Evolutionary conservation across 2,888 invertebrate genomes (phyloP).

Genomic region (Scaeva pyrastri): DNA sequence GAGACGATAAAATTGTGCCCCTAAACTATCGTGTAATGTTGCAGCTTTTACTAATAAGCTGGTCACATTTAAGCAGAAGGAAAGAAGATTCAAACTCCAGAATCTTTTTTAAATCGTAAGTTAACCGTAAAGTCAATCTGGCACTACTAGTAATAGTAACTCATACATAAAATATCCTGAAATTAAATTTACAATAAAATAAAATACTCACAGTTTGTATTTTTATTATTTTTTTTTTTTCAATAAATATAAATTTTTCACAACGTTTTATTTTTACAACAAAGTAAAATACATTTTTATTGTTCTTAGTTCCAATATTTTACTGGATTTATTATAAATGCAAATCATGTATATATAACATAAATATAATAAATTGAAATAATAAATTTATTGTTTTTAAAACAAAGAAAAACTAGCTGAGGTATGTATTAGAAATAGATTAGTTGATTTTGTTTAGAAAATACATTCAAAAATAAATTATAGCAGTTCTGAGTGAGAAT

Average conservation of each 20-base stretch:
- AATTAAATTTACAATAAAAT: too few species aligned
- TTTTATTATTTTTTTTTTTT: neutral
- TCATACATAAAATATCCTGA: too few species aligned
- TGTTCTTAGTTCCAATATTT: slow-evolving; percentile 18
- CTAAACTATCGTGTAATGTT: too few species aligned
- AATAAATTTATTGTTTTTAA: slow-evolving; percentile 29
- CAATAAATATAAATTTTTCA: slow-evolving; percentile 27
- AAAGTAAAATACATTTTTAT: slow-evolving; percentile 63
- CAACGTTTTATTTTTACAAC: slow-evolving; percentile 62
- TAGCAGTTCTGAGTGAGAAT: neutral
- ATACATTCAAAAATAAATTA: slow-evolving; percentile 8
- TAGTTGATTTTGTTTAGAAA: slow-evolving; percentile 32
- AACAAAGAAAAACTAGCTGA: slow-evolving; percentile 50
- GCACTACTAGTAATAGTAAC: too few species aligned
- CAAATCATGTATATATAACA: slow-evolving; percentile 5
- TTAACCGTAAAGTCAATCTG: too few species aligned
- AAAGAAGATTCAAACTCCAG: too few species aligned
- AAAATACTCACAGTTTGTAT: neutral
- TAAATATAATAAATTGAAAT: slow-evolving; percentile 19
- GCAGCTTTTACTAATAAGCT: too few species aligned
- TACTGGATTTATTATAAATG: slow-evolving; percentile 19
- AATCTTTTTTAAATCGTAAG: too few species aligned
- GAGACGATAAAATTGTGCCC: too few species aligned
- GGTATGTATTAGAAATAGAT: slow-evolving; percentile 62
- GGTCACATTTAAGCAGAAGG: too few species aligned